Base-by-base conservation (phyloP, 2,888 invertebrate species). In the Geotrupes spiniger region DNA sequence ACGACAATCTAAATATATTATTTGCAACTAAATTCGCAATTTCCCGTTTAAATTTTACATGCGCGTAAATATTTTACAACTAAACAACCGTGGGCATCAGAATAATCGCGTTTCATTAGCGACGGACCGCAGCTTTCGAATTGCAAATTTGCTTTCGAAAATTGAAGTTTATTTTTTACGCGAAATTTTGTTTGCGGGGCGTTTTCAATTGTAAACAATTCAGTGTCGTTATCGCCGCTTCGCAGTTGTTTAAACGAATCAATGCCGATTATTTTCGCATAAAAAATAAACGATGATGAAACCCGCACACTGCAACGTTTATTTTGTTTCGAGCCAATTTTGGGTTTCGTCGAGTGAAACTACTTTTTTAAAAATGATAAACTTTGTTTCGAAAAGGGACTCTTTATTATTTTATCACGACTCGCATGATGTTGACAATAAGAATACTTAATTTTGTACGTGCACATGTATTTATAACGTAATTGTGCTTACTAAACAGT, bases 1-100 rank as follows among this genome's bases (percentile, higher is more conserved):
- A 39, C 38, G 43, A 33, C 43, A 25, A 31, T 36, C 12, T 26
- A 42, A 47, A 42, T 47, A 42, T 36, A 25, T 42, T 51, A 56
- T 53, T 46, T 50, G 49, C 51, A 54, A 47, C 57, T 57, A 57
- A 61, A 60, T 62, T 57, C 48, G 59, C 59, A 63, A 63, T 63
- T 63, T 63, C 62, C 60, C 57, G 49, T 56, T 56, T 56, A 50
- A 57, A 57, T 61, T 59, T 56, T 57, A 46, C 51, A 52, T 51
- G 54, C 36, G 33, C 27, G 49, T 46, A 51, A 48, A 48, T 53
- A 49, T 52, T 52, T 42, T 38, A 42, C 42, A 50, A 50, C 42
- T 50, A 50, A 50, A 50, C 40, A 50, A 42, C 46, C 42, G 29
- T 36, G 33, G 41, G 40, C 36, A 42, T 17, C 38, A 38, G 37